Evolutionary conservation across 1,140 invertebrate species (phyloP).

Genomic region (Platorchestia sp.): DNA sequence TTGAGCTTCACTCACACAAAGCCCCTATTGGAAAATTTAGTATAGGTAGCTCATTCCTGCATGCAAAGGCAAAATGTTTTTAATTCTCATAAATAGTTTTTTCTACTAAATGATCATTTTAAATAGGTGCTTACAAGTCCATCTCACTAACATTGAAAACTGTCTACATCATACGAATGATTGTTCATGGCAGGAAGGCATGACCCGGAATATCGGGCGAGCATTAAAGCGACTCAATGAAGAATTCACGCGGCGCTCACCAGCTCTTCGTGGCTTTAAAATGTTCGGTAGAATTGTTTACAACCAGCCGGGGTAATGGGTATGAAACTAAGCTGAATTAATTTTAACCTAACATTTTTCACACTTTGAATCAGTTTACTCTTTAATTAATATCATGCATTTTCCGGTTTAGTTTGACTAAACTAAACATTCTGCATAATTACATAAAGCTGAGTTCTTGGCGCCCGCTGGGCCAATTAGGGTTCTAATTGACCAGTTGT

Average conservation of each 20-base stretch:
- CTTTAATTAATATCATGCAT: not conserved
- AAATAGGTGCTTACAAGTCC: not conserved
- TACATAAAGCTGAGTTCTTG: no score
- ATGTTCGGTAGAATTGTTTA: not conserved
- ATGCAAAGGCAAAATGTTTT: not conserved
- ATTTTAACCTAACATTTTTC: not conserved
- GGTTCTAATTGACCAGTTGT: not conserved
- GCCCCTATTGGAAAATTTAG: not conserved
- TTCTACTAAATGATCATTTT: not conserved
- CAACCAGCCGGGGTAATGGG: not conserved
- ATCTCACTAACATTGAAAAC: not conserved
- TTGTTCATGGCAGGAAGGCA: not conserved
- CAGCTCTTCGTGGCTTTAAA: no score
- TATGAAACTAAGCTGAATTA: not conserved
- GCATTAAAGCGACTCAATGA: not conserved
- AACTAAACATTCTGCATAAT: no score
- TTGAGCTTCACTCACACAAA: no score
- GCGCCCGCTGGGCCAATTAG: not conserved
- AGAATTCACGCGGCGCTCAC: not conserved
- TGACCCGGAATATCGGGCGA: not conserved
- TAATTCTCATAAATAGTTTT: not conserved
- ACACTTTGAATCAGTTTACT: not conserved
- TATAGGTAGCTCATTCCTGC: not conserved
- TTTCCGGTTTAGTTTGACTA: no score
- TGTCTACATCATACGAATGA: not conserved